These are phyloP conservation scores for Tarsius wallacei DNA, from an alignment of 2,797 vertebrate genomes.

Conservation along the genomic window DNA sequence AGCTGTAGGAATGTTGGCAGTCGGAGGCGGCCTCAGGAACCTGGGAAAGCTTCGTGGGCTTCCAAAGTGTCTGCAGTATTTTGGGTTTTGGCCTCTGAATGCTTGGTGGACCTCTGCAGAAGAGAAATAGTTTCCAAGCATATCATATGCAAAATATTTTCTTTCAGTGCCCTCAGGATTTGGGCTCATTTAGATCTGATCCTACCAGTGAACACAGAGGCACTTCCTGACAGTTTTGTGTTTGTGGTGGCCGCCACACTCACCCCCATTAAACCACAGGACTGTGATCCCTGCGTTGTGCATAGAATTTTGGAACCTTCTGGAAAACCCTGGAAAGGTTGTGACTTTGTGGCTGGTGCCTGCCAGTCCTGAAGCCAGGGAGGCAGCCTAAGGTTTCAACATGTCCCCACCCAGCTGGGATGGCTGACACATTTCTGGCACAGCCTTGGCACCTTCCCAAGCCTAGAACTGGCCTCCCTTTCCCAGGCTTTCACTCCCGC, in stretches of 20 bases:
- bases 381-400: not conserved
- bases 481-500: not conserved
- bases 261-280: not conserved
- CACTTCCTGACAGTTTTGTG: not conserved
- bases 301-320: conserved; percentile 29
- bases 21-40: not conserved
- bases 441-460: not conserved
- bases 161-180: not conserved
- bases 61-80: not conserved
- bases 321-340: not conserved
- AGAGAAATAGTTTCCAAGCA: conserved; percentile 63
- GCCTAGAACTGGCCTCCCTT: not conserved
- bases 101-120: not conserved
- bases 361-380: not conserved
- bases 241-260: not conserved
- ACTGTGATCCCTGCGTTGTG: not conserved
- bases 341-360: not conserved
- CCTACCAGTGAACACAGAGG: not conserved
- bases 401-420: not conserved
- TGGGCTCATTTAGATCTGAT: not conserved
- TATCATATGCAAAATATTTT: conserved; percentile 36
- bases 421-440: not conserved
- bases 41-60: conserved; percentile 7
- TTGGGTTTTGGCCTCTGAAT: conserved; percentile 32
- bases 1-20: not conserved